These are phyloP conservation scores for Anseranas semipalmata DNA, from an alignment of 2,113 vertebrate species.

Conservation along the genomic window DNA sequence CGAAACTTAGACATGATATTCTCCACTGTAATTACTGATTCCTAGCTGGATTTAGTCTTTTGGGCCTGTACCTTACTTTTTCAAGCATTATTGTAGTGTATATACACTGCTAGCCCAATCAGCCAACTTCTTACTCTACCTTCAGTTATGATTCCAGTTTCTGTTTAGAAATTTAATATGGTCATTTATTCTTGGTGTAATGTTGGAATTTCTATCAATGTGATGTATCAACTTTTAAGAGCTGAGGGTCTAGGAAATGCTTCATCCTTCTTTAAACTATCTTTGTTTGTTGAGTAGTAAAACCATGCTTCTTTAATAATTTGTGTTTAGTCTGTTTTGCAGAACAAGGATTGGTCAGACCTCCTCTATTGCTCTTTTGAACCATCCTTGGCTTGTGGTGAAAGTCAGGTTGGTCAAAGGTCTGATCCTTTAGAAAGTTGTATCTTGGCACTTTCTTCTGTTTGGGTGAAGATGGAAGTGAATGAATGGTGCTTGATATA, in stretches of 20 bases:
- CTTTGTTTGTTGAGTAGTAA: background rate
- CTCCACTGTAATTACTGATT: background rate
- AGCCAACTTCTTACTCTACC: background rate
- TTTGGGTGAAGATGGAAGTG: background rate
- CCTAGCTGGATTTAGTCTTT: background rate
- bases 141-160: background rate
- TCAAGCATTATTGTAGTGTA: background rate
- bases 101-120: background rate
- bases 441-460: background rate
- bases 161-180: background rate
- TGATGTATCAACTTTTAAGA: background rate
- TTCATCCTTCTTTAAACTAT: background rate
- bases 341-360: background rate
- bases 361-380: background rate
- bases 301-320: background rate
- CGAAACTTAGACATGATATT: background rate
- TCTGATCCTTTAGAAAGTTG: background rate
- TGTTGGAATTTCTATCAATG: background rate
- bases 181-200: background rate
- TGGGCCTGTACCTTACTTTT: background rate
- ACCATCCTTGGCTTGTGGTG: background rate
- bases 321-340: background rate
- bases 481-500: background rate
- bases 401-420: slow-evolving; percentile 10
- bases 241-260: background rate